phyloP scores from a whole-genome alignment of 2,797 vertebrate species.

The Cossypha niveicapilla region DNA sequence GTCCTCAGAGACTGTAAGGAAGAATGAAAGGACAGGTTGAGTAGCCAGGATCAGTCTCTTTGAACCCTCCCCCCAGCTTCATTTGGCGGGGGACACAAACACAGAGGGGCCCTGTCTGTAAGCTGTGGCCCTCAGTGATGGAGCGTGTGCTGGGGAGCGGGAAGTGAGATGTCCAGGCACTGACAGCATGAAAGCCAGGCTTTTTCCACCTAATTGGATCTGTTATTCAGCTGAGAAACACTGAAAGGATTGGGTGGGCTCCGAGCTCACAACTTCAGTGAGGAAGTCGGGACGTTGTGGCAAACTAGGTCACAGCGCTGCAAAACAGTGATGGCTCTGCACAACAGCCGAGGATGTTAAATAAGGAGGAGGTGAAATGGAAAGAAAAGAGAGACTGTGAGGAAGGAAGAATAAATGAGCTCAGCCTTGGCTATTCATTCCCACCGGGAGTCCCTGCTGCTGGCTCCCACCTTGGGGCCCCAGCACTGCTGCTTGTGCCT shows the following conservation, averaged over 20 bases:
- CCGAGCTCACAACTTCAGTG: background rate
- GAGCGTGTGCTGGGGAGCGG: background rate
- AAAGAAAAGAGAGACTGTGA: conserved; percentile 28
- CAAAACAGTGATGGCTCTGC: background rate
- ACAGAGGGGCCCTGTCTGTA: background rate
- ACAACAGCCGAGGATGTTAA: background rate
- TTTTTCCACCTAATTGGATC: conserved; percentile 48
- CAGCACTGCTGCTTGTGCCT: background rate
- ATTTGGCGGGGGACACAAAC: background rate
- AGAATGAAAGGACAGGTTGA: background rate
- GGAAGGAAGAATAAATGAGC: background rate
- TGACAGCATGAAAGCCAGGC: conserved; percentile 18
- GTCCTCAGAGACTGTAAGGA: background rate
- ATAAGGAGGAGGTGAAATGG: conserved; percentile 39
- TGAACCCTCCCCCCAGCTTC: background rate
- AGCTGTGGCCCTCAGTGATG: rapidly evolving
- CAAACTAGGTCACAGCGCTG: conserved; percentile 32
- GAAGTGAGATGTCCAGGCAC: conserved; percentile 26
- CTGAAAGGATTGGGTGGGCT: conserved; percentile 34
- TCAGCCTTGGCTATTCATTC: background rate
- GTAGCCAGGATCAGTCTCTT: background rate
- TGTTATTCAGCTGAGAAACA: background rate
- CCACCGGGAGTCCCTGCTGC: background rate
- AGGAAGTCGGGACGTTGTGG: background rate
- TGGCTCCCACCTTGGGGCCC: background rate